phyloP scores from a whole-genome alignment of 2,113 vertebrate species.

The Etheostoma spectabile region DNA sequence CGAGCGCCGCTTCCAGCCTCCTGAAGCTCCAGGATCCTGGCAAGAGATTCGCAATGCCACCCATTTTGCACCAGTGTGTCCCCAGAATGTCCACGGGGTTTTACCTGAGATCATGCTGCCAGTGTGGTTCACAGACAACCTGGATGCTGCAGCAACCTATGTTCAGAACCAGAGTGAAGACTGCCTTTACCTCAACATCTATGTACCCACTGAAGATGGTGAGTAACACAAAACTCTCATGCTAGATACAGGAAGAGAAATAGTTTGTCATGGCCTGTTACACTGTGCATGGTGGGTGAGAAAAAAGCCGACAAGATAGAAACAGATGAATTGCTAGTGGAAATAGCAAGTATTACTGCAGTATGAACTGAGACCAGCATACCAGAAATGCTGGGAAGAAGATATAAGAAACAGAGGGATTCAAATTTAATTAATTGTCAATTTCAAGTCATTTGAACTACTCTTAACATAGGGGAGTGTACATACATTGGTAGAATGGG shows the following conservation, averaged over 20 bases:
- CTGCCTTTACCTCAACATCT: constrained; percentile 95
- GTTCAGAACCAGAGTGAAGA: constrained; percentile 96
- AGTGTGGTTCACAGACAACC: constrained; percentile 94
- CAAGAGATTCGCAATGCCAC: constrained; percentile 92
- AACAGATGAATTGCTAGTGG: constrained; percentile 14
- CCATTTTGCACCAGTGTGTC: constrained; percentile 91
- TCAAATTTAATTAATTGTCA: neutral
- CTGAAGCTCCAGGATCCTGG: constrained; percentile 93
- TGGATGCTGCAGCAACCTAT: constrained; percentile 90
- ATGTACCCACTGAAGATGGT: constrained; percentile 95
- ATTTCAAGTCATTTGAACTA: neutral
- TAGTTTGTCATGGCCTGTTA: neutral
- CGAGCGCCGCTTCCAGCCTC: constrained; percentile 91
- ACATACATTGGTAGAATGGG: neutral
- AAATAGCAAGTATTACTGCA: neutral
- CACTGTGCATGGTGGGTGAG: constrained; percentile 1
- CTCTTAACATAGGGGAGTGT: neutral
- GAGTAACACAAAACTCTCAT: constrained; percentile 70
- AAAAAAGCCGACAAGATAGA: neutral
- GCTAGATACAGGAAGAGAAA: neutral
- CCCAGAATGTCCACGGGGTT: constrained; percentile 92
- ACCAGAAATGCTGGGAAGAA: neutral
- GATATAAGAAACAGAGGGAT: neutral
- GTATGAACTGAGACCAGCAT: neutral
- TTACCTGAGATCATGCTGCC: constrained; percentile 95